phyloP scores from a whole-genome alignment of 2,888 invertebrate species.

The Platycheirus rosarum region DNA sequence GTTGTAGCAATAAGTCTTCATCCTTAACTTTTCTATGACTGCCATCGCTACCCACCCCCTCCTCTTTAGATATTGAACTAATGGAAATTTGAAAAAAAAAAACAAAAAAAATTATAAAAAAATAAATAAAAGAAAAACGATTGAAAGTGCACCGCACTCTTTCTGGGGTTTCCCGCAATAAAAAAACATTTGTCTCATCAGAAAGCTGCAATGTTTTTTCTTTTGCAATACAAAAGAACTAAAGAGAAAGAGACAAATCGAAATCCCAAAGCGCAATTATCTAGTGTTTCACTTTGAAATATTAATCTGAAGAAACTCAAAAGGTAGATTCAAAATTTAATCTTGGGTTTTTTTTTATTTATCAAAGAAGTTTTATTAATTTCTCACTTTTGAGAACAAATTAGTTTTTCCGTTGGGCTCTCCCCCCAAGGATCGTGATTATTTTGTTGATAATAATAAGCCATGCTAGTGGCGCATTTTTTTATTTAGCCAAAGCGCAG shows the following conservation, averaged over 20 bases:
- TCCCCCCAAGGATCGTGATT: too few species aligned
- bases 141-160: constrained; percentile 42
- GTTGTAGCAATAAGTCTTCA: background rate
- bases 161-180: background rate
- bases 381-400: too few species aligned
- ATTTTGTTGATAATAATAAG: too few species aligned
- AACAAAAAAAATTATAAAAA: constrained; percentile 18
- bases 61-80: constrained; percentile 60
- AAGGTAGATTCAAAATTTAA: too few species aligned
- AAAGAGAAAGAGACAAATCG: background rate
- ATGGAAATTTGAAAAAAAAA: constrained; percentile 68
- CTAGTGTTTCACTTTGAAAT: constrained; percentile 54
- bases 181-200: constrained; percentile 61
- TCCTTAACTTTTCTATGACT: background rate
- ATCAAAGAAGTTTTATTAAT: too few species aligned
- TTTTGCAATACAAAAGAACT: background rate
- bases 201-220: constrained; percentile 55
- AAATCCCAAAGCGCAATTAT: constrained; percentile 49
- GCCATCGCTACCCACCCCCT: background rate
- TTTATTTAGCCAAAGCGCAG: too few species aligned
- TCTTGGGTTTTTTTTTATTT: too few species aligned
- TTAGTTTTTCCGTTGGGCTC: too few species aligned
- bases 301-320: constrained; percentile 50
- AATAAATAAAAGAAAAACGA: constrained; percentile 37
- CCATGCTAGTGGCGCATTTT: too few species aligned